Evolutionary conservation across 2,888 invertebrate genomes (phyloP).

Genomic region (Mayetiola destructor): DNA sequence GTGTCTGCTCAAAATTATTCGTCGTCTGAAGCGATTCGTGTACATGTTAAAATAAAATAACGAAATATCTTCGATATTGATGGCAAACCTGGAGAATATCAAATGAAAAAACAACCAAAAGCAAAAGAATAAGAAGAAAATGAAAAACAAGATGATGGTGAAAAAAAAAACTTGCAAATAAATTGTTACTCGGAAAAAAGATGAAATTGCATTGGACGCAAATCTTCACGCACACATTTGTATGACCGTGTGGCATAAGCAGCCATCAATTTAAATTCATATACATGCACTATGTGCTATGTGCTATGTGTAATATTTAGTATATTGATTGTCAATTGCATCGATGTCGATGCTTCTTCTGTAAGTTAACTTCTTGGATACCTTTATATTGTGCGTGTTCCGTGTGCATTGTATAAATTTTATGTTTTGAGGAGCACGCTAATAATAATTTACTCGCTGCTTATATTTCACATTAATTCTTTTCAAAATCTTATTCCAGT

Average conservation of each 20-base stretch:
- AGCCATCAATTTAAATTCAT: not conserved
- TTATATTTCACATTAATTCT: too few relatives aligned
- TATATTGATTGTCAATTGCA: slow-evolving; percentile 6
- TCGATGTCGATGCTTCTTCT: not conserved
- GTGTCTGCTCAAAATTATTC: too few relatives aligned
- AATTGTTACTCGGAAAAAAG: not conserved
- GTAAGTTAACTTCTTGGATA: too few relatives aligned
- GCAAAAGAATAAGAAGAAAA: not conserved
- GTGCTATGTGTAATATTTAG: too few relatives aligned
- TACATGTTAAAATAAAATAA: too few relatives aligned
- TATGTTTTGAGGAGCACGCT: slow-evolving; percentile 2
- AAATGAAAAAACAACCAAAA: not conserved
- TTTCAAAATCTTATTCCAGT: too few relatives aligned
- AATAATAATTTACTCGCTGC: slow-evolving; percentile 7
- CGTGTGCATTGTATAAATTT: slow-evolving; percentile 9
- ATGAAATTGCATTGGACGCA: not conserved
- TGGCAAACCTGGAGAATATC: not conserved
- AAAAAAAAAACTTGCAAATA: not conserved
- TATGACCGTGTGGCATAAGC: not conserved
- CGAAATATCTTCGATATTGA: not conserved
- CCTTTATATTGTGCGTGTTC: not conserved
- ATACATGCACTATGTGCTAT: too few relatives aligned
- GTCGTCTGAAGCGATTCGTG: too few relatives aligned
- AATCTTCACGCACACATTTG: not conserved
- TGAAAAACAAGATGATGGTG: too few relatives aligned